Evolutionary conservation across 2,888 invertebrate species (phyloP), one percentile per base, ranked within the genome.

Genomic region (Thymelicus acteon): DNA sequence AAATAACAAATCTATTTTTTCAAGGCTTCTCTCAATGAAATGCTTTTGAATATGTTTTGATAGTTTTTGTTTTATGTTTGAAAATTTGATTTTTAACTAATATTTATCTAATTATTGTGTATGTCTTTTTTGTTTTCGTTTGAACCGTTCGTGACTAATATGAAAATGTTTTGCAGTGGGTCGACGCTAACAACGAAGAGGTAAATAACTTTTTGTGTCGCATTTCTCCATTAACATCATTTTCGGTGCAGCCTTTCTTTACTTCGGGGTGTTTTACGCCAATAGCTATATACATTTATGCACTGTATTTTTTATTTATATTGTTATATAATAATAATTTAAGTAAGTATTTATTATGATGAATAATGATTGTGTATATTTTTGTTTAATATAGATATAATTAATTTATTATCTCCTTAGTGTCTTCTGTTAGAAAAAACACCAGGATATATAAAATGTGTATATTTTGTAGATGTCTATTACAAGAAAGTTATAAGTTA

Each of bases 111-210:
- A 76, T 77, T 74, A 73, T 72, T 77, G 70, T 82, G 74, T 76
- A 52, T 75, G 74, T 73, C 81, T 77, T 81, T 84, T 77, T 78
- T 78, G 58, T 70, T 63, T 65, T 57, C 64, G 60, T 81, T 78
- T 81, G 78, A 76, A 82, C 75, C 85, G 24, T 24, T 24, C 24
- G 87, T 93, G 84, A 91, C 92, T 92, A 92, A 92, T 95, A 74
- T 72, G 82, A 86, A 86, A 90, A 92, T 92, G 85, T 93, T 91
- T 93, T 93, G 82, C 95, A 95, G 95, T 95, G 95, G 95, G 95
- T 95, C 91, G 95, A 95, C 92, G 94, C 95, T 91, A 95, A 95
- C 92, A 95, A 94, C 88, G 95, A 95, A 79, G 95, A 95, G 95
- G 95, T 95, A 95, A 95, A 82, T 83, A 80, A 80, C 75, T 72